A percentile compares a stretch with the other conserved stretches of the same genome.
Conservation (phyloP, 1,140 invertebrate species). For the Hyles euphorbiae region DNA sequence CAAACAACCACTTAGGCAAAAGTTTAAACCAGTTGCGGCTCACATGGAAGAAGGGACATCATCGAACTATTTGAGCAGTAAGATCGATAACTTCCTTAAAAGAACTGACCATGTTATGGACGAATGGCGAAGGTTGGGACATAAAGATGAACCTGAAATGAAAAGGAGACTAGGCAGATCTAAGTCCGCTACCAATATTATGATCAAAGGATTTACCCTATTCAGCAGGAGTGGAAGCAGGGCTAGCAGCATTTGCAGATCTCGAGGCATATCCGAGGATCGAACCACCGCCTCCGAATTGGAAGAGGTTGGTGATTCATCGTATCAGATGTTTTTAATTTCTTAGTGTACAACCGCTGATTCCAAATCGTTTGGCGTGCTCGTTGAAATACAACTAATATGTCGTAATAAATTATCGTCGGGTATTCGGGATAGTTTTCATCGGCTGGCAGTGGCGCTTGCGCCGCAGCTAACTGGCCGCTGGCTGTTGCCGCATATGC, state of each 20-base stretch:
- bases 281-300: slow-evolving; percentile 78
- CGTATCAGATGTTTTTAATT: slow-evolving; percentile 22
- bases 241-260: slow-evolving; percentile 69
- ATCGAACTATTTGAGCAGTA: slow-evolving; percentile 83
- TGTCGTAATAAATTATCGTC: slow-evolving; percentile 46
- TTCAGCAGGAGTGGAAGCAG: slow-evolving; percentile 78
- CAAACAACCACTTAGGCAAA: slow-evolving; percentile 80
- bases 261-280: slow-evolving; percentile 76
- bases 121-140: slow-evolving; percentile 83
- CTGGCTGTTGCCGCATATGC: slow-evolving; percentile 38
- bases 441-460: slow-evolving; percentile 47
- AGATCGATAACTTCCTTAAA: slow-evolving; percentile 87
- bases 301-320: slow-evolving; percentile 75
- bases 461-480: slow-evolving; percentile 24
- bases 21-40: slow-evolving; percentile 82
- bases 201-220: slow-evolving; percentile 86
- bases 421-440: slow-evolving; percentile 34
- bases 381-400: slow-evolving; percentile 29
- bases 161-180: slow-evolving; percentile 77
- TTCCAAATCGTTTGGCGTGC: slow-evolving; percentile 21
- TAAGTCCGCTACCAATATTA: slow-evolving; percentile 85
- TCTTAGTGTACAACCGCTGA: slow-evolving; percentile 13
- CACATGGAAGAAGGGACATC: slow-evolving; percentile 84
- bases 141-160: slow-evolving; percentile 72
- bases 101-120: slow-evolving; percentile 91